Conservation (phyloP, 2,888 invertebrate genomes). For the Frankliniella intonsa region DNA sequence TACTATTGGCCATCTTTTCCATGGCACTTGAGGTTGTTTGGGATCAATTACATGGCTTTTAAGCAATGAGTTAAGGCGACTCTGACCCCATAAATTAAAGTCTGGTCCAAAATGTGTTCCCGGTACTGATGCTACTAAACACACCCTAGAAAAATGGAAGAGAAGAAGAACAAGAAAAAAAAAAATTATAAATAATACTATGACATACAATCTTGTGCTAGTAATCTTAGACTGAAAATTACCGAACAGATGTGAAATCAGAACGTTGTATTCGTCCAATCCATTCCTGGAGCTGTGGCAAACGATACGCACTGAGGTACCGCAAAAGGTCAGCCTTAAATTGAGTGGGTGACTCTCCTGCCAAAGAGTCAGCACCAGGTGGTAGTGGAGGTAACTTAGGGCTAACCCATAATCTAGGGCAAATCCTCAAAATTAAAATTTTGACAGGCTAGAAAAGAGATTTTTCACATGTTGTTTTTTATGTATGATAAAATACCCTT, state of each 20-base stretch:
- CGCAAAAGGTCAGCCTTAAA: constrained; percentile 74
- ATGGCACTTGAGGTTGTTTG: constrained; percentile 49
- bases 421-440: constrained; percentile 5
- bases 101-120: constrained; percentile 65
- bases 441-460: constrained; percentile 6
- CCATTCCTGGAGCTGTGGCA: constrained; percentile 65
- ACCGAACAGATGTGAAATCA: constrained; percentile 82
- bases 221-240: background rate
- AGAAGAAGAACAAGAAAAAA: constrained; percentile 17
- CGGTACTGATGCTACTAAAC: constrained; percentile 78
- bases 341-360: constrained; percentile 75
- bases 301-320: constrained; percentile 71
- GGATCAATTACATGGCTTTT: constrained; percentile 58
- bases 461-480: constrained; percentile 31
- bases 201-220: constrained; percentile 44
- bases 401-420: constrained; percentile 77
- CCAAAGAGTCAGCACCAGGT: constrained; percentile 49
- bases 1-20: constrained; percentile 61
- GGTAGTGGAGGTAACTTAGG: constrained; percentile 67
- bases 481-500: constrained; percentile 59
- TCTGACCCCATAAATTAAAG: constrained; percentile 59
- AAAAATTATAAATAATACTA: constrained; percentile 39
- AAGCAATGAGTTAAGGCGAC: constrained; percentile 58
- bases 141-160: constrained; percentile 62
- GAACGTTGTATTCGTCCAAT: constrained; percentile 65